Percentiles rank a stretch among this genome's conserved stretches.
These are phyloP conservation scores for Pantelozetes paolii DNA, from an alignment of 2,888 invertebrate genomes.

Conservation along the genomic window DNA sequence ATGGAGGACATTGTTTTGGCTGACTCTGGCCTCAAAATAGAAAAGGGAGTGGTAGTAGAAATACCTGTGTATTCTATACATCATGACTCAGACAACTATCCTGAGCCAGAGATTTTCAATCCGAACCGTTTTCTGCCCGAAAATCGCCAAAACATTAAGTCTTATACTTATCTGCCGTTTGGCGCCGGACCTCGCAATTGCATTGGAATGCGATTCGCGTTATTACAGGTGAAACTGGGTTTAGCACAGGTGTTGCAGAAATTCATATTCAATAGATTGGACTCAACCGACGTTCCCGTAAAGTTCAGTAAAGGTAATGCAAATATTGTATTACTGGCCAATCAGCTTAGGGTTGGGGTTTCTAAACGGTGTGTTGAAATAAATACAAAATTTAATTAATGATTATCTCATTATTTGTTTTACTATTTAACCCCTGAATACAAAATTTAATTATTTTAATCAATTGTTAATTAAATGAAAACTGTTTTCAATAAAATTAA, in stretches of 20 bases:
- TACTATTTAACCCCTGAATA: no score
- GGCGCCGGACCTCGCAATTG: not conserved
- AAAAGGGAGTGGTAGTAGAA: not conserved
- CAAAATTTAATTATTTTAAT: no score
- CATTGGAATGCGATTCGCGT: not conserved
- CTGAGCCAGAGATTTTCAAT: not conserved
- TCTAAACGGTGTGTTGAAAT: no score
- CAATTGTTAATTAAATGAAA: no score
- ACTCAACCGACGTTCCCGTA: no score
- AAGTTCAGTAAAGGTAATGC: no score
- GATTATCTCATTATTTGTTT: no score
- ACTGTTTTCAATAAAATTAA: no score
- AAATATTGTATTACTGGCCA: no score
- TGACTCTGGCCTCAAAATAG: not conserved
- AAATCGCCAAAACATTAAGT: not conserved
- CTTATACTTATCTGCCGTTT: not conserved
- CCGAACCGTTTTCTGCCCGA: constrained; percentile 32
- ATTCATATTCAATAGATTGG: no score
- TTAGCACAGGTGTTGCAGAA: not conserved
- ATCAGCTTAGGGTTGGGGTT: no score
- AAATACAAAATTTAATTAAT: no score
- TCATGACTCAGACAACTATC: constrained; percentile 7
- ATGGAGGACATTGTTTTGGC: not conserved
- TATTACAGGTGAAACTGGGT: not conserved
- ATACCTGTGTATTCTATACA: constrained; percentile 29